Conservation (phyloP, 2,113 vertebrate genomes). For the Ginglymostoma cirratum region DNA sequence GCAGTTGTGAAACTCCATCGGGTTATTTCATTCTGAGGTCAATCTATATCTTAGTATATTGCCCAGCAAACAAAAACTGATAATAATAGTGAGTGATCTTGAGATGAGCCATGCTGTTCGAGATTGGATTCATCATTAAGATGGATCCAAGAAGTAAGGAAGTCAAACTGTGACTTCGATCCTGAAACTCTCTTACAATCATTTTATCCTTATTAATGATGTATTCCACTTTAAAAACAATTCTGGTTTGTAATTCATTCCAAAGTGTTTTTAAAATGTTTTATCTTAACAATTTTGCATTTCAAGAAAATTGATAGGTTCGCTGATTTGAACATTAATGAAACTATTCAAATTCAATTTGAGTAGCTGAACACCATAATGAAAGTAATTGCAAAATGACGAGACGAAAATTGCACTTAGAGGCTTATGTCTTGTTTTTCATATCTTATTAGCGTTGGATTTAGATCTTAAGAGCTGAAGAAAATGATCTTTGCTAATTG, state of each 20-base stretch:
- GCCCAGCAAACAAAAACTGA: neutral
- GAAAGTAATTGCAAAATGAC: neutral
- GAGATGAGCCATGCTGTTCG: neutral
- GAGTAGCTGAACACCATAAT: neutral
- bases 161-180: neutral
- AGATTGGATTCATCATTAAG: neutral
- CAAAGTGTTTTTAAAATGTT: neutral
- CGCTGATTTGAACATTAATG: neutral
- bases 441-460: neutral
- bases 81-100: neutral
- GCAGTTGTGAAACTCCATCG: neutral
- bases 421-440: neutral
- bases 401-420: neutral
- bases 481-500: neutral
- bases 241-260: neutral
- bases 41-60: neutral
- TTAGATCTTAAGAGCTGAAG: neutral
- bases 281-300: neutral
- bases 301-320: neutral
- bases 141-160: neutral
- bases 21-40: neutral
- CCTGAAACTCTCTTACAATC: neutral
- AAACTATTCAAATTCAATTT: neutral
- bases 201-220: conserved; percentile 1
- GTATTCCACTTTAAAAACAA: neutral